Percentiles rank a stretch among this genome's conserved stretches.
These are phyloP conservation scores for Loxodonta africana DNA, from an alignment of 2,113 vertebrate species.

Conservation along the genomic window DNA sequence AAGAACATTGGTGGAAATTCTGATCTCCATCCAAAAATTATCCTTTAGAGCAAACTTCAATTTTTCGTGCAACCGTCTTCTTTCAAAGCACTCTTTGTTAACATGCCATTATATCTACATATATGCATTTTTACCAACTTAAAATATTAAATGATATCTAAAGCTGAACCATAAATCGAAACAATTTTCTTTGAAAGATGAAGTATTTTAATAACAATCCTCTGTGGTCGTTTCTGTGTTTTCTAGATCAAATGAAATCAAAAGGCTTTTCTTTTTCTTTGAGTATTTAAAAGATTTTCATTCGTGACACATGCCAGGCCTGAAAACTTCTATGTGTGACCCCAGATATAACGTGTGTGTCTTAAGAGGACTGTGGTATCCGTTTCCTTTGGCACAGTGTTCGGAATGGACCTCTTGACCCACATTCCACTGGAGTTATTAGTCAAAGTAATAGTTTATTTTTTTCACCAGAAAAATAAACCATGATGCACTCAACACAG, in stretches of 20 bases:
- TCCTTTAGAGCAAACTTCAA: accelerated
- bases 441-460: conserved; percentile 97
- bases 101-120: accelerated
- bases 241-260: conserved; percentile 76
- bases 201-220: conserved; percentile 56
- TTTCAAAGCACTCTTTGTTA: accelerated
- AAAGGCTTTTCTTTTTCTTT: conserved; percentile 68
- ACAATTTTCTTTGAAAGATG: neutral
- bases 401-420: conserved; percentile 87
- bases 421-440: conserved; percentile 95
- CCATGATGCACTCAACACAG: conserved; percentile 89
- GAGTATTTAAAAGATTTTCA: conserved; percentile 85
- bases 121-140: neutral
- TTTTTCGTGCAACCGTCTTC: accelerated
- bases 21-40: neutral
- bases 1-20: accelerated
- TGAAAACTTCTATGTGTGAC: conserved; percentile 85
- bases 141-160: conserved; percentile 4
- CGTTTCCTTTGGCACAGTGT: conserved; percentile 90
- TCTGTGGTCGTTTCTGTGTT: conserved; percentile 48
- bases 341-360: conserved; percentile 80
- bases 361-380: conserved; percentile 86
- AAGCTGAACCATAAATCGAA: neutral
- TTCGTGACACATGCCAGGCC: conserved; percentile 85
- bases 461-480: conserved; percentile 95